A percentile compares a stretch with the other conserved stretches of the same genome.
phyloP scores from a whole-genome alignment of 2,888 invertebrate genomes.

The Sialis fuliginosa region DNA sequence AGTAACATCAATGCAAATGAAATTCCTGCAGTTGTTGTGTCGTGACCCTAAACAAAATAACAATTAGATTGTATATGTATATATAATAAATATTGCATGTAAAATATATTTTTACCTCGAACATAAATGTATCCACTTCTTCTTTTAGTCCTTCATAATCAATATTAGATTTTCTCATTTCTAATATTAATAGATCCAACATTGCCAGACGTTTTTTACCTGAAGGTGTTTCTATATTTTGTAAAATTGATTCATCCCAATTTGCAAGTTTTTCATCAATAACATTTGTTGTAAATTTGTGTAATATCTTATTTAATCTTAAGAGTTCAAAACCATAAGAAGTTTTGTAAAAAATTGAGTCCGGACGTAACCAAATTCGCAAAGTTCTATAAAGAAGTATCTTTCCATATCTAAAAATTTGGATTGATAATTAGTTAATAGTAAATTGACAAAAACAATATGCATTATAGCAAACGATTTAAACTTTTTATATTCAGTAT shows the following conservation, averaged over 20 bases:
- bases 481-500: too few relatives aligned
- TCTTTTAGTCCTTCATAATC: not conserved
- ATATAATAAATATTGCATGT: too few relatives aligned
- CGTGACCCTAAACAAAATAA: constrained; percentile 18
- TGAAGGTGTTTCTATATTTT: not conserved
- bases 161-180: constrained; percentile 1
- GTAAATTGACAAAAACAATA: too few relatives aligned
- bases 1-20: constrained; percentile 26
- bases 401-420: too few relatives aligned
- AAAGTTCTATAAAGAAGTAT: too few relatives aligned
- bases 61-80: too few relatives aligned
- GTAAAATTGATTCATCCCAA: constrained; percentile 3
- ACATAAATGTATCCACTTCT: not conserved
- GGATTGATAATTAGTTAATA: too few relatives aligned
- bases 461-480: too few relatives aligned
- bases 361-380: too few relatives aligned
- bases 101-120: not conserved
- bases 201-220: constrained; percentile 5
- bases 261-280: constrained; percentile 4
- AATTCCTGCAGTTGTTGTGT: constrained; percentile 30
- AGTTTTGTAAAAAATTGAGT: not conserved
- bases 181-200: constrained; percentile 5
- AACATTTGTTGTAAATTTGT: constrained; percentile 5
- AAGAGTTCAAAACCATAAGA: not conserved
- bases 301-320: constrained; percentile 4